Conservation (phyloP, 1,140 invertebrate species). For the Galleria mellonella region DNA sequence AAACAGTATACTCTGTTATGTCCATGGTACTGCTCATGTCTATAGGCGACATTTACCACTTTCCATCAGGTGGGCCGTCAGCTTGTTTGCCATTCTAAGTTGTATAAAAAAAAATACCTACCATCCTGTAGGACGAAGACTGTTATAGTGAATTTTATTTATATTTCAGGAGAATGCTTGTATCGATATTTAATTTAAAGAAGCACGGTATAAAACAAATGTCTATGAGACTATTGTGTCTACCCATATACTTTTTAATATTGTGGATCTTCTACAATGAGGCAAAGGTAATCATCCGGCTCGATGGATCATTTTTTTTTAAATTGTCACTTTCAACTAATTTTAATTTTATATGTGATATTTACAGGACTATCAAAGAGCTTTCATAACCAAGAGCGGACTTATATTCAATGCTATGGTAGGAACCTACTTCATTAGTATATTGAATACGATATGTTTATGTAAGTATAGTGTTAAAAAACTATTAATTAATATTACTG, state of each 20-base stretch:
- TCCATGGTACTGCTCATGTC: too few relatives aligned
- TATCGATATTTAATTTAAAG: constrained; percentile 85
- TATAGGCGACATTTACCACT: too few relatives aligned
- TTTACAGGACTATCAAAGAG: constrained; percentile 79
- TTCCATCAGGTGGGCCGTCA: too few relatives aligned
- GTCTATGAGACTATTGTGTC: constrained; percentile 80
- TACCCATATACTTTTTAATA: constrained; percentile 86
- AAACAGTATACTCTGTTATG: too few relatives aligned
- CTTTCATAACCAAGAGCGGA: constrained; percentile 85
- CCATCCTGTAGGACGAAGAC: too few relatives aligned
- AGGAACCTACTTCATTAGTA: constrained; percentile 85
- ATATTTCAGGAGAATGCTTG: constrained; percentile 80
- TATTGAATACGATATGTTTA: constrained; percentile 84
- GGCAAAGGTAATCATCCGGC: constrained; percentile 69
- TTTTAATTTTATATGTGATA: neutral
- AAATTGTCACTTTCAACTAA: too few relatives aligned
- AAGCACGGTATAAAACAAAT: constrained; percentile 83
- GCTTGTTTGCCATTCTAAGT: too few relatives aligned
- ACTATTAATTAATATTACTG: too few relatives aligned
- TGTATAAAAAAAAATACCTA: too few relatives aligned
- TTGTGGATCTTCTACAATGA: constrained; percentile 89
- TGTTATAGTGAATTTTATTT: neutral
- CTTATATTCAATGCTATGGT: constrained; percentile 88
- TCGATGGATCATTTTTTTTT: too few relatives aligned
- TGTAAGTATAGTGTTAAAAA: constrained; percentile 78